These are phyloP conservation scores for Bombus impatiens DNA, from an alignment of 1,140 invertebrate genomes.

Conservation along the genomic window DNA sequence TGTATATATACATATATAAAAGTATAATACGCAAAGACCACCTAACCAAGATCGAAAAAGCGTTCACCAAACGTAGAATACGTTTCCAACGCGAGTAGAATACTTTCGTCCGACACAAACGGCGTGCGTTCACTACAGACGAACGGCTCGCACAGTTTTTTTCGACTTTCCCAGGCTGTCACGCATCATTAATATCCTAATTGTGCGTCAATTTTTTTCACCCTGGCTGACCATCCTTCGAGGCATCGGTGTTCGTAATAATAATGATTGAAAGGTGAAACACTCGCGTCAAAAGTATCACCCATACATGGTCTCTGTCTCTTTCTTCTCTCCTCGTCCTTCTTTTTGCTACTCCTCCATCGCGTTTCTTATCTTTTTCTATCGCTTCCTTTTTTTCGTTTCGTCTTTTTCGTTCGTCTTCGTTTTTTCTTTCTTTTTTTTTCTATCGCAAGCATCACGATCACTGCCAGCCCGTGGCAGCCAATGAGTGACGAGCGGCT, in stretches of 20 bases:
- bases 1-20: too few species aligned
- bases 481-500: slow-evolving; percentile 66
- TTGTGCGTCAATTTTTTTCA: slow-evolving; percentile 51
- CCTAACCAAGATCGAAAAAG: background rate
- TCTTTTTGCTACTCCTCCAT: background rate
- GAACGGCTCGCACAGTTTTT: background rate
- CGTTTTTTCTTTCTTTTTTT: slow-evolving; percentile 2
- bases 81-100: background rate
- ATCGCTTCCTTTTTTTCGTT: background rate
- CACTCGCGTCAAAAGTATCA: slow-evolving; percentile 49
- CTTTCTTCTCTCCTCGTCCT: background rate
- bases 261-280: slow-evolving; percentile 66
- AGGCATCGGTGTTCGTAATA: slow-evolving; percentile 36
- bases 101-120: background rate
- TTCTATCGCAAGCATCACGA: slow-evolving; percentile 51
- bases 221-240: slow-evolving; percentile 7
- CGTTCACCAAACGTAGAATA: background rate
- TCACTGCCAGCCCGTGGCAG: slow-evolving; percentile 56
- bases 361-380: background rate
- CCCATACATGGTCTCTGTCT: background rate
- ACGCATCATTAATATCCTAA: slow-evolving; percentile 57
- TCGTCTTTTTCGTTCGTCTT: background rate
- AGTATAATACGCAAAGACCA: too few species aligned
- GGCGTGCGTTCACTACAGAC: too few species aligned
- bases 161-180: slow-evolving; percentile 40